A percentile compares a stretch with the other conserved stretches of the same genome.
These are phyloP conservation scores for Orientallactaga sibirica DNA, from an alignment of 2,797 vertebrate genomes.

Conservation along the genomic window DNA sequence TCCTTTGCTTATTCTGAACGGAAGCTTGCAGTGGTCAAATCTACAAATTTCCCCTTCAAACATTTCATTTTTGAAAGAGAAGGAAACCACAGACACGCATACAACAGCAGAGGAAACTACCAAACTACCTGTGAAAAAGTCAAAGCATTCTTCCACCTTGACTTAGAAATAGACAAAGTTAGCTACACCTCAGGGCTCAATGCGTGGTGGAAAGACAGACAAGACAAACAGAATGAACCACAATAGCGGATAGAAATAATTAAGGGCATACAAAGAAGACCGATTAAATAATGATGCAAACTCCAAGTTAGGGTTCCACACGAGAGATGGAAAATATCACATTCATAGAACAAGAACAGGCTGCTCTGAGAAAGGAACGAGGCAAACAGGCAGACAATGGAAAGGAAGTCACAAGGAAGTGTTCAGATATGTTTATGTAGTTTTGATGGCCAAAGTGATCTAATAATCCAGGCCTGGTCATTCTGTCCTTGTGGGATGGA, in stretches of 20 bases:
- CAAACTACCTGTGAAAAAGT: not conserved
- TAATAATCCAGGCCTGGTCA: not conserved
- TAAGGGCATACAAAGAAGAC: not conserved
- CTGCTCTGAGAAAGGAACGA: slow-evolving; percentile 47
- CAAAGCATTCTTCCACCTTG: not conserved
- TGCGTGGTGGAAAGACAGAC: not conserved
- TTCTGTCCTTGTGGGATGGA: not conserved
- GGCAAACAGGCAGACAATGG: not conserved
- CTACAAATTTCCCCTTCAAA: not conserved
- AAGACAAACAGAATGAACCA: not conserved
- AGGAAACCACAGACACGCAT: not conserved
- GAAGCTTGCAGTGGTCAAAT: not conserved
- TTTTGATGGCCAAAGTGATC: not conserved
- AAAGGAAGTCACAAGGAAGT: not conserved
- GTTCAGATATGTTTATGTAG: accelerated
- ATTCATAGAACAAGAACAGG: slow-evolving; percentile 61
- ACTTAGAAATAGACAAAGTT: not conserved
- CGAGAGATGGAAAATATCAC: not conserved
- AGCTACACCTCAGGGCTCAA: not conserved
- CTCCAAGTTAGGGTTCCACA: not conserved
- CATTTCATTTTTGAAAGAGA: not conserved
- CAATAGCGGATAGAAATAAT: not conserved
- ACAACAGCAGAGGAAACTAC: not conserved
- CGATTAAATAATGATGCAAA: not conserved
- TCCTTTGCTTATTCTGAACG: not conserved